Evolutionary conservation across 2,113 vertebrate species (phyloP).

Genomic region (Toxotes jaculatrix): DNA sequence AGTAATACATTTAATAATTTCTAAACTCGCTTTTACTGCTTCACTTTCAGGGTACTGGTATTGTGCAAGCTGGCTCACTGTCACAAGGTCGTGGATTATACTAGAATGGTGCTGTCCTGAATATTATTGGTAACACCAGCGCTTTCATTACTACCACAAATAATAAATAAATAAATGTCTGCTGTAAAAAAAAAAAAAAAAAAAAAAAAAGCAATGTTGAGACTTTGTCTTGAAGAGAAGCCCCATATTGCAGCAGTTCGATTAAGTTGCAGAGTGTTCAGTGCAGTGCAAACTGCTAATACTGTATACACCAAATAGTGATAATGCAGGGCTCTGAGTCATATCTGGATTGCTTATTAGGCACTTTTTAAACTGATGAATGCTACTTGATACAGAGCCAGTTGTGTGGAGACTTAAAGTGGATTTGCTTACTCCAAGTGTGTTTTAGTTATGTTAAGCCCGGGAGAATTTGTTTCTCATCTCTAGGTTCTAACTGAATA

Average conservation of each 20-base stretch:
- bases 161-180: too few species aligned
- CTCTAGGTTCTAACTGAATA: not conserved
- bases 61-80: too few species aligned
- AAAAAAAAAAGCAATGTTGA: too few species aligned
- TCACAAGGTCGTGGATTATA: too few species aligned
- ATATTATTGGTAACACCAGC: too few species aligned
- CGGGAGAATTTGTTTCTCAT: conserved; percentile 17
- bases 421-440: conserved; percentile 28
- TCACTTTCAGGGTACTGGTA: too few species aligned
- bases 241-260: not conserved
- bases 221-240: too few species aligned
- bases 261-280: conserved; percentile 8
- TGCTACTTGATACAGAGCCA: conserved; percentile 19
- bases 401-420: conserved; percentile 10
- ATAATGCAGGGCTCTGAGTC: conserved; percentile 30
- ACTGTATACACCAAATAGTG: not conserved
- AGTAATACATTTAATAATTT: too few species aligned
- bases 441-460: conserved; percentile 32
- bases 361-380: conserved; percentile 19
- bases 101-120: too few species aligned
- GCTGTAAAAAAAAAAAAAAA: too few species aligned
- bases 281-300: conserved; percentile 9
- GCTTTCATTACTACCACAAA: too few species aligned
- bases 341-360: conserved; percentile 29
- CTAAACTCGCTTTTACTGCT: too few species aligned